These are phyloP conservation scores for Columba livia DNA, from an alignment of 2,113 vertebrate species.

Conservation along the genomic window DNA sequence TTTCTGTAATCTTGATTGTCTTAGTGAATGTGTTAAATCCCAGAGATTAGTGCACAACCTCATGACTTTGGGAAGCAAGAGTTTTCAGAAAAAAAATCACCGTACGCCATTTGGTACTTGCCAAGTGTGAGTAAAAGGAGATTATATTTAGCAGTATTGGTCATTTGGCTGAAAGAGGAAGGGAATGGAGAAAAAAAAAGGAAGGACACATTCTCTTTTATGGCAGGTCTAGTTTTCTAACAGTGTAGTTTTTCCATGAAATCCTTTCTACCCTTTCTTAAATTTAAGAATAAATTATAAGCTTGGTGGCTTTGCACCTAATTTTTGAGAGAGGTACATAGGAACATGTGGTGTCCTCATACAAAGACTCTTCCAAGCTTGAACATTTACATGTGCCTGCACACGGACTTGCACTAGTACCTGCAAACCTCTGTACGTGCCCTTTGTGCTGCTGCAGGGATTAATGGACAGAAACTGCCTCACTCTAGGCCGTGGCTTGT, in stretches of 20 bases:
- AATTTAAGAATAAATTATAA: not conserved
- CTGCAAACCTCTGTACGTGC: not conserved
- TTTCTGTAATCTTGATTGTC: not conserved
- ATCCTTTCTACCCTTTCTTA: not conserved
- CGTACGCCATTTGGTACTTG: not conserved
- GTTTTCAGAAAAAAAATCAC: not conserved
- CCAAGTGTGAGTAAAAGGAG: not conserved
- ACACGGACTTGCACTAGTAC: too few relatives aligned
- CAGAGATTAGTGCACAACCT: not conserved
- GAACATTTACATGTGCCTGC: accelerated
- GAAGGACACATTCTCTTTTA: not conserved
- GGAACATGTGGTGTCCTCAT: not conserved
- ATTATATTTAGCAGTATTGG: not conserved
- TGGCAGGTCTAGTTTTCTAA: not conserved
- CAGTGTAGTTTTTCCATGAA: not conserved
- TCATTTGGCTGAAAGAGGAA: not conserved
- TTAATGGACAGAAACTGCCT: not conserved
- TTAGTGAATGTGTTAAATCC: not conserved
- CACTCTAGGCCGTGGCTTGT: too few relatives aligned
- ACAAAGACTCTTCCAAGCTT: not conserved
- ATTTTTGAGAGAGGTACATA: not conserved
- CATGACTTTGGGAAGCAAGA: not conserved
- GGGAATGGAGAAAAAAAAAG: not conserved
- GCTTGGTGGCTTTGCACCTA: not conserved
- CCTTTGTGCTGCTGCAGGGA: not conserved